Evolutionary conservation across 1,140 invertebrate species (phyloP), one percentile per base, ranked within the genome.

Genomic region (Cheumatopsyche charites): DNA sequence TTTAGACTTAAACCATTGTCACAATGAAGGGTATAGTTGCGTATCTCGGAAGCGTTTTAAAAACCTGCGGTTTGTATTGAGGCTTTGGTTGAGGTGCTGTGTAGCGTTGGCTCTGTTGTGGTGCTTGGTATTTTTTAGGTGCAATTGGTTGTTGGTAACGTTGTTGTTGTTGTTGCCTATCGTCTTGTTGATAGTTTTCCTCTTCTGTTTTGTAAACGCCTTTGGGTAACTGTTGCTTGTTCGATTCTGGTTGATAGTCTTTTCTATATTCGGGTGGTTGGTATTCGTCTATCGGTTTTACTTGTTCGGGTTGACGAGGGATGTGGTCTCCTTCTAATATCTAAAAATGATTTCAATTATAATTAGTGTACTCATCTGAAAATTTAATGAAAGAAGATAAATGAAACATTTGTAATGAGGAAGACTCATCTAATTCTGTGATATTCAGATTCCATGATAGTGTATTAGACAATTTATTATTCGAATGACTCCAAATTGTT

Each of bases 291-390:
- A 70, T 62, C 3, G 73, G 75, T 47, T 74, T 45, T 1, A 70
- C 65, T n/a, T 25, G 25, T 26, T 76, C 67, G 2, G 77, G 77
- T 23, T 77, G 73, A 11, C 67, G 72, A 2, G 83, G 84, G 25
- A 84, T 77, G 71, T 85, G 83, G 62, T 85, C 84, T 21, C 81
- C 83, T 75, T 84, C 82, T 11, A 86, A 78, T 17, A 85, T 83
- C 70, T 75, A 36, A 36, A 36, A 36, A 36, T 4, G 9, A 36
- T 36, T 36, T 36, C 29, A 36, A n/a, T n/a, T n/a, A n/a, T n/a
- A n/a, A n/a, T n/a, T n/a, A n/a, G n/a, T n/a, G n/a, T n/a, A n/a
- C n/a, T n/a, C n/a, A n/a, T n/a, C n/a, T n/a, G n/a, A n/a, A n/a
- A n/a, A n/a, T n/a, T n/a, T n/a, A n/a, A n/a, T n/a, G n/a, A n/a